phyloP scores from a whole-genome alignment of 2,113 vertebrate genomes.

The Perognathus longimembris region DNA sequence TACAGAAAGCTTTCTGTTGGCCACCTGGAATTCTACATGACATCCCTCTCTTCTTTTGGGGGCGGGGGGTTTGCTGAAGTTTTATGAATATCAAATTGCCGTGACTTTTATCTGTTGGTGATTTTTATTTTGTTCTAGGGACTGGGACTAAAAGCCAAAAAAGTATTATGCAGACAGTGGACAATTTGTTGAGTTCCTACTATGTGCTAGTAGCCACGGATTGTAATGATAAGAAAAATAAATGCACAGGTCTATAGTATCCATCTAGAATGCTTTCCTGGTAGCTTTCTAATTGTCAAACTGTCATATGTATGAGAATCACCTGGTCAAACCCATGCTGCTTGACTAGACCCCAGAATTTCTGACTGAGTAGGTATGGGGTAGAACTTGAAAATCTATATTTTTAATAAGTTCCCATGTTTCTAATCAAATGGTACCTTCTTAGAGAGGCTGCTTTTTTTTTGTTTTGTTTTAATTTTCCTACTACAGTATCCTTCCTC shows the following conservation, averaged over 20 bases:
- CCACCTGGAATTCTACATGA: slow-evolving; percentile 62
- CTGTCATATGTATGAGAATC: not conserved
- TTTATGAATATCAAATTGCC: slow-evolving; percentile 19
- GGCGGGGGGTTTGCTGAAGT: not conserved
- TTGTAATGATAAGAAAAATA: not conserved
- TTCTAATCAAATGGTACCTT: not conserved
- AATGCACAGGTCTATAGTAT: not conserved
- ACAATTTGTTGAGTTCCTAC: not conserved
- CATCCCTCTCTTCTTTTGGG: not conserved
- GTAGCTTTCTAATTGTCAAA: not conserved
- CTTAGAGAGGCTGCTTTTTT: not conserved
- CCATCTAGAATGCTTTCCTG: not conserved
- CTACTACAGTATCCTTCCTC: not conserved
- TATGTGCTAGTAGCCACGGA: not conserved
- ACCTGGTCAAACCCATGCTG: not conserved
- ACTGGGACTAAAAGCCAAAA: not conserved
- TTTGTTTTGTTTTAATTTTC: not conserved
- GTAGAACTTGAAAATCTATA: not conserved
- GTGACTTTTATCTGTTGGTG: slow-evolving; percentile 3
- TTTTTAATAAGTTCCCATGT: not conserved
- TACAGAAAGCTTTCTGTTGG: slow-evolving; percentile 27
- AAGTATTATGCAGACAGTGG: not conserved
- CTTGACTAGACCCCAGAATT: not conserved
- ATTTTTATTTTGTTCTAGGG: not conserved
- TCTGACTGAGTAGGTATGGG: not conserved